phyloP scores from a whole-genome alignment of 2,797 vertebrate species.

The Chelon auratus region DNA sequence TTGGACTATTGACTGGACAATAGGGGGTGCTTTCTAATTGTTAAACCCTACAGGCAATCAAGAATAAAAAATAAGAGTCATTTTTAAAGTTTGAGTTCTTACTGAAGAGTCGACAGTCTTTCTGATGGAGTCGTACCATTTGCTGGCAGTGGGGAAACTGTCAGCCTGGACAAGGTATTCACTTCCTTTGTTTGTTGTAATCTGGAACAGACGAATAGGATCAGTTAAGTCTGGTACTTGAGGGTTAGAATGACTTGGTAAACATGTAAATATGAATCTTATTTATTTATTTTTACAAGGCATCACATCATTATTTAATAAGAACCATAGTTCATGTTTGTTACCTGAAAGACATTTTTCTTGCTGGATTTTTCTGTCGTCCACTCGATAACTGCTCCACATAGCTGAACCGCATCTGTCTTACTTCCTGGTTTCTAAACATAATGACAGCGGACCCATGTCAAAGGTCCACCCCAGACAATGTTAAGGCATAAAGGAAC shows the following conservation, averaged over 20 bases:
- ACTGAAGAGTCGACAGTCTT: slow-evolving; percentile 89
- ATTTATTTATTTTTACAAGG: background rate
- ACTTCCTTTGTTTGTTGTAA: slow-evolving; percentile 91
- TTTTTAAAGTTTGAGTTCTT: slow-evolving; percentile 64
- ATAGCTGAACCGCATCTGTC: slow-evolving; percentile 88
- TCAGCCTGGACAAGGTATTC: slow-evolving; percentile 94
- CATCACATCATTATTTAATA: background rate
- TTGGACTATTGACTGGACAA: too few relatives aligned
- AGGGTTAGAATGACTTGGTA: too few relatives aligned
- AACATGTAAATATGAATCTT: too few relatives aligned
- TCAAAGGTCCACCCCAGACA: background rate
- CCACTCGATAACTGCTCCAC: slow-evolving; percentile 90
- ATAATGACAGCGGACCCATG: background rate
- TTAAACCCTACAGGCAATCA: too few relatives aligned
- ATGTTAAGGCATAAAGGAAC: background rate
- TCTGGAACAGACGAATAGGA: slow-evolving; percentile 74
- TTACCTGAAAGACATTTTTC: slow-evolving; percentile 94
- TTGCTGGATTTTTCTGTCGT: slow-evolving; percentile 91
- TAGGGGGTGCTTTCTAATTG: too few relatives aligned
- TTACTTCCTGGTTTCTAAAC: slow-evolving; percentile 89
- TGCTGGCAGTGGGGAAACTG: slow-evolving; percentile 87
- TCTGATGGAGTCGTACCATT: slow-evolving; percentile 93
- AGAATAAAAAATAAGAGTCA: background rate
- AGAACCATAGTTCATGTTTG: background rate
- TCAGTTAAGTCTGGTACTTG: too few relatives aligned